Evolutionary conservation across 2,113 vertebrate species (phyloP).

Genomic region (Passerina amoena): DNA sequence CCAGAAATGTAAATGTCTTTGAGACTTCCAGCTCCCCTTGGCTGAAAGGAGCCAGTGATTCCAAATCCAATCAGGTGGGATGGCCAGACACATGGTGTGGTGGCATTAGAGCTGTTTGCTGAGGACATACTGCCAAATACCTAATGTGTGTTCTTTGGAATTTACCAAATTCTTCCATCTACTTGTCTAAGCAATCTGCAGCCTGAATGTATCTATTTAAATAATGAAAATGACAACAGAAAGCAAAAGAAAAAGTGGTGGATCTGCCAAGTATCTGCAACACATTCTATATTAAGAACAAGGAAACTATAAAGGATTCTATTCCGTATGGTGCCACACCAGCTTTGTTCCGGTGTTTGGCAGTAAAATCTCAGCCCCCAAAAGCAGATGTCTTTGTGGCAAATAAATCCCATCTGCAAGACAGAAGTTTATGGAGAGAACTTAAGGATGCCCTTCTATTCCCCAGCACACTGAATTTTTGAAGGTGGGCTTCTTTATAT

Average conservation of each 20-base stretch:
- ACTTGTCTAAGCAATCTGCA: not conserved
- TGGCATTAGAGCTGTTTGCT: not conserved
- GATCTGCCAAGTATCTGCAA: not conserved
- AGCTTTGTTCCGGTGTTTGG: not conserved
- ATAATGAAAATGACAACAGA: not conserved
- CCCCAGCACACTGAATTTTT: not conserved
- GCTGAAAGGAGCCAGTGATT: not conserved
- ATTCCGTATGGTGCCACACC: not conserved
- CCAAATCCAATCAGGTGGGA: not conserved
- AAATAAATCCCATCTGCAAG: not conserved
- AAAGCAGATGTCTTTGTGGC: not conserved
- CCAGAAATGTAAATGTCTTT: accelerated
- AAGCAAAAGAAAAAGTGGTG: not conserved
- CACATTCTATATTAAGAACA: not conserved
- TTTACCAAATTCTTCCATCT: not conserved
- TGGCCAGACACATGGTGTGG: not conserved
- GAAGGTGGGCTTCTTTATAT: not conserved
- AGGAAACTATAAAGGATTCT: not conserved
- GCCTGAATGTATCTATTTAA: not conserved
- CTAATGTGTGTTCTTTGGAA: not conserved
- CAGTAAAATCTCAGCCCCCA: not conserved
- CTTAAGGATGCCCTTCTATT: not conserved
- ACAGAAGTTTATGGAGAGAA: not conserved
- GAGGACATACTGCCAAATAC: not conserved
- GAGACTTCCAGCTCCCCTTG: not conserved